Evolutionary conservation across 2,113 vertebrate genomes (phyloP).

Genomic region (Morone saxatilis): DNA sequence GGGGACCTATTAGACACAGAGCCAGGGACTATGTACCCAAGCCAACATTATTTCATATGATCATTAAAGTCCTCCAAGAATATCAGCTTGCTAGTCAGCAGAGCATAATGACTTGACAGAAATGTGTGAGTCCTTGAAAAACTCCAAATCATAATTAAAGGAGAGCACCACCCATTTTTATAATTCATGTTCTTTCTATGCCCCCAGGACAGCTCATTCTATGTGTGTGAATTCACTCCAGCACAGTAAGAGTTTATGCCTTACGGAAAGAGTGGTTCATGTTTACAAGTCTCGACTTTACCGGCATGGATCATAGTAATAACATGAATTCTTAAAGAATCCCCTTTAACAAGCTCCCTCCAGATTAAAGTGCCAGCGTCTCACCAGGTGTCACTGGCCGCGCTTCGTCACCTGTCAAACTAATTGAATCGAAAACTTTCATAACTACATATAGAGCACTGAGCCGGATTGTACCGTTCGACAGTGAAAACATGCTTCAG

Average conservation of each 20-base stretch:
- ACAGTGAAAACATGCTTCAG: constrained; percentile 10
- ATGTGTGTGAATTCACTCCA: constrained; percentile 5
- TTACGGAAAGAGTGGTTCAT: background rate
- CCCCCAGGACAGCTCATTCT: background rate
- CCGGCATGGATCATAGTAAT: constrained; percentile 30
- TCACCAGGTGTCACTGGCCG: constrained; percentile 22
- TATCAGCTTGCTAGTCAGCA: constrained; percentile 34
- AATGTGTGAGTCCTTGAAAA: background rate
- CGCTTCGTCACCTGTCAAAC: constrained; percentile 22
- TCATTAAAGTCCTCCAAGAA: constrained; percentile 51
- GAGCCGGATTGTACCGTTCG: constrained; percentile 17
- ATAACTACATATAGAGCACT: constrained; percentile 1
- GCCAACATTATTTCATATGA: constrained; percentile 48
- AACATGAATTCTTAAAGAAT: constrained; percentile 44
- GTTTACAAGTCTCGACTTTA: constrained; percentile 22
- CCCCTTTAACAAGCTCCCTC: constrained; percentile 55
- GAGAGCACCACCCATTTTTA: background rate
- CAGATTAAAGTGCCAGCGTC: constrained; percentile 20
- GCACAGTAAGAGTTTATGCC: background rate
- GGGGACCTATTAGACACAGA: constrained; percentile 64
- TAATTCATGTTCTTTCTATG: constrained; percentile 9
- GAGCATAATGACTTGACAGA: constrained; percentile 34
- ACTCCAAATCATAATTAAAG: constrained; percentile 23
- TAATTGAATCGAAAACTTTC: constrained; percentile 42
- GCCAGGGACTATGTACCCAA: constrained; percentile 37